phyloP scores from a whole-genome alignment of 2,113 vertebrate species.

The Malurus cyaneus region DNA sequence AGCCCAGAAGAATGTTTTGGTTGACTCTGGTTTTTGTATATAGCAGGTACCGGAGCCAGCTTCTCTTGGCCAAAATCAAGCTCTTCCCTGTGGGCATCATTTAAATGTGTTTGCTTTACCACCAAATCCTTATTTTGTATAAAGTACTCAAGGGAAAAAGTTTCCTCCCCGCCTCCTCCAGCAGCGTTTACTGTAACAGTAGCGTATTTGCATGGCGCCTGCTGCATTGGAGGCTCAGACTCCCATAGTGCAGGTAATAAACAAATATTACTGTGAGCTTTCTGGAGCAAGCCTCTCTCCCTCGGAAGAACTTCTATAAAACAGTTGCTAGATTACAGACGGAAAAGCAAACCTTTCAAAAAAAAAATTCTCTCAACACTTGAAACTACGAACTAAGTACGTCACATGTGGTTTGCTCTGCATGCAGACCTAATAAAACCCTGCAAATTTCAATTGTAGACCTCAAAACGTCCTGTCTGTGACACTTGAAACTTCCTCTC shows the following conservation, averaged over 20 bases:
- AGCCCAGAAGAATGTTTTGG: constrained; percentile 26
- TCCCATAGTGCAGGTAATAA: constrained; percentile 24
- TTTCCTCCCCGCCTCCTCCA: neutral
- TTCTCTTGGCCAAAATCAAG: constrained; percentile 46
- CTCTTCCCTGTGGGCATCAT: constrained; percentile 24
- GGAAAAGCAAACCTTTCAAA: neutral
- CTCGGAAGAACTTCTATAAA: constrained; percentile 21
- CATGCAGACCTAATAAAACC: neutral
- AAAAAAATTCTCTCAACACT: neutral
- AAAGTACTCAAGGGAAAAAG: constrained; percentile 3
- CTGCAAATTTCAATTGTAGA: neutral
- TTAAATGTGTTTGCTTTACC: constrained; percentile 55
- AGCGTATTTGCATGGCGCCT: neutral
- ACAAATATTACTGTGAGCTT: constrained; percentile 18
- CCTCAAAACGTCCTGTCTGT: neutral
- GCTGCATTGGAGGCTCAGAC: neutral
- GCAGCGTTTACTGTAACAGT: constrained; percentile 2
- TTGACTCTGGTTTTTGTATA: constrained; percentile 35
- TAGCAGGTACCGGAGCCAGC: neutral
- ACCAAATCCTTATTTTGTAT: constrained; percentile 50
- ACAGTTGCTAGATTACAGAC: neutral
- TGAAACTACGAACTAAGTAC: neutral
- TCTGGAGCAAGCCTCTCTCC: neutral
- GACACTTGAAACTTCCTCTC: neutral
- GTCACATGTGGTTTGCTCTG: neutral